phyloP scores from a whole-genome alignment of 2,113 vertebrate species.

The Labeo rohita region DNA sequence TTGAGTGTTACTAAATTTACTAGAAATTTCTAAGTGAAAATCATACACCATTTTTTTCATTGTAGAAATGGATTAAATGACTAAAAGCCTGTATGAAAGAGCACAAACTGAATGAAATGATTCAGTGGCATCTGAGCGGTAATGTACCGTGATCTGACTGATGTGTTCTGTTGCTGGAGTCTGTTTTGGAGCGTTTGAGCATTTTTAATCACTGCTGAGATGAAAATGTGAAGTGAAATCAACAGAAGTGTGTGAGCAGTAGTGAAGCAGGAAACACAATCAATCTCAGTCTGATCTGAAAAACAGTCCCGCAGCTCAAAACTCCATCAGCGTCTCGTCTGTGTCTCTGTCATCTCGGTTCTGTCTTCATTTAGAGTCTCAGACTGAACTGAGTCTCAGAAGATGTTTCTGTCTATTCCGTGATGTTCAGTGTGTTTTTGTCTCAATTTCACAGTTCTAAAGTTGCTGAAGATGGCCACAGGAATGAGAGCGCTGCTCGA shows the following conservation, averaged over 20 bases:
- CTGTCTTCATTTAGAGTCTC: not conserved
- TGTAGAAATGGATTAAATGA: no score
- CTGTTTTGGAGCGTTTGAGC: not conserved
- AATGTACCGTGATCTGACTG: no score
- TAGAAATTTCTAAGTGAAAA: not conserved
- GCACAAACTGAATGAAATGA: no score
- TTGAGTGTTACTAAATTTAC: not conserved
- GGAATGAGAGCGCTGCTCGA: conserved; percentile 96
- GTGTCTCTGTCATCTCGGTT: not conserved
- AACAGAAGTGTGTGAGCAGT: not conserved
- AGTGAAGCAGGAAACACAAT: not conserved
- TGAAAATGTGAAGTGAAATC: not conserved
- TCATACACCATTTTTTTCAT: no score
- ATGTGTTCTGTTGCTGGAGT: no score
- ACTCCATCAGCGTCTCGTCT: no score
- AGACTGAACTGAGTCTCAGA: not conserved
- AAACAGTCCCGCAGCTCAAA: no score
- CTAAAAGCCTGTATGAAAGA: no score
- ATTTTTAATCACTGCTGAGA: not conserved
- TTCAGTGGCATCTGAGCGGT: no score
- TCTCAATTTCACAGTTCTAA: conserved; percentile 80
- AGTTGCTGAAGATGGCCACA: conserved; percentile 95
- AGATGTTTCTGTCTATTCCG: not conserved
- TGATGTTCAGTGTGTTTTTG: not conserved
- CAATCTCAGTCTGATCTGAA: no score